Base-by-base conservation (phyloP, 2,797 vertebrate species). In the Parauchenoglanis punctatus region DNA sequence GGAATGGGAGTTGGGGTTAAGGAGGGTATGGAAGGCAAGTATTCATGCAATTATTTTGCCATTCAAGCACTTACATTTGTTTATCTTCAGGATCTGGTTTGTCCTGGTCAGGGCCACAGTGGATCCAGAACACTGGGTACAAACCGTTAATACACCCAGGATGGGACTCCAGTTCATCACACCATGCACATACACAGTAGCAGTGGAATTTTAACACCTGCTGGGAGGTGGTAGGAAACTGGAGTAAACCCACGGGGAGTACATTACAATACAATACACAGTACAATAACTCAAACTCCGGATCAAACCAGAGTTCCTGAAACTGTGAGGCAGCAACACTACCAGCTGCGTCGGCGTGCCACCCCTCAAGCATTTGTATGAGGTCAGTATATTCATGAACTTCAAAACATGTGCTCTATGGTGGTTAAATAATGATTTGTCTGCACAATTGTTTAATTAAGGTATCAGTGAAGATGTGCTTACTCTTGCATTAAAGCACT, bases 361-460 rank as follows among this genome's bases (percentile, higher is more conserved):
- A 61, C 40, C 23, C 35, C 46, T 83, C 63, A 75, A 54, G 80
- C 46, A 58, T 73, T 63, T 84, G 46, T 77, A 61, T 80, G n/a
- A 87, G 76, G 40, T 84, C 80, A 87, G 52, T 67, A 76, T 70
- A 81, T 7, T 46, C 40, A 61, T 35, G 49, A 85, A 75, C 68
- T 89, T 8, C 78, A 86, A 82, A 88, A 63, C 52, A 89, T 52
- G 82, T 87, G 65, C 76, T 52, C 86, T 80, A 40, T 25, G 68
- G 85, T 54, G 81, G 67, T 85, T 85, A 86, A 72, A 84, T 81
- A 58, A 85, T 83, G 67, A 75, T 73, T 83, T 65, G 44, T 81
- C 68, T 89, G 75, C 86, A 72, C 86, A 63, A 87, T 73, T 85
- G 83, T 87, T 84, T 61, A 85, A 52, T 87, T 85, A 85, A 68